phyloP scores from a whole-genome alignment of 1,140 invertebrate genomes.

The Maniola jurtina region DNA sequence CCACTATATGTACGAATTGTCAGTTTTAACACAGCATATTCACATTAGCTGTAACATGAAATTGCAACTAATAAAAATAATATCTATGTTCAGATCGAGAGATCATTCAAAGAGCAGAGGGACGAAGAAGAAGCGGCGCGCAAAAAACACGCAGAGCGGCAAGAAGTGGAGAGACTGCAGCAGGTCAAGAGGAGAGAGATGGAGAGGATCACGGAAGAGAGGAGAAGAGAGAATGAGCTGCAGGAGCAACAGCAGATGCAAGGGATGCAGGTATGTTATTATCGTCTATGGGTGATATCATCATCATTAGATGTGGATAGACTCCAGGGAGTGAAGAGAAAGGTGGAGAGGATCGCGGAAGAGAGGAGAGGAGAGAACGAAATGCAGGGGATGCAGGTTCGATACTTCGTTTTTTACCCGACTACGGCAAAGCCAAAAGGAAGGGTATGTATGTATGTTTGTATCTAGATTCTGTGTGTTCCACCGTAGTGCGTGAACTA shows the following conservation, averaged over 20 bases:
- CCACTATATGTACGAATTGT: too few species aligned
- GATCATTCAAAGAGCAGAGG: conserved; percentile 64
- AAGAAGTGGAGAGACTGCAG: conserved; percentile 63
- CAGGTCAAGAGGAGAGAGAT: conserved; percentile 58
- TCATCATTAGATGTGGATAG: conserved; percentile 65
- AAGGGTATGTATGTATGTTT: too few species aligned
- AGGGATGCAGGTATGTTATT: conserved; percentile 4
- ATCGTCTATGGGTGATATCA: too few species aligned
- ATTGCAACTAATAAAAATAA: too few species aligned
- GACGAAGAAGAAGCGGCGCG: conserved; percentile 62
- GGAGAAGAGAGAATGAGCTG: conserved; percentile 54
- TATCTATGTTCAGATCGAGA: conserved; percentile 73
- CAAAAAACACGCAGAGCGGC: conserved; percentile 50
- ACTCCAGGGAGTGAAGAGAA: conserved; percentile 50
- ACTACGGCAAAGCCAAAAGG: too few species aligned
- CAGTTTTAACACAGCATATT: too few species aligned
- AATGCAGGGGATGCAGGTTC: conserved; percentile 15
- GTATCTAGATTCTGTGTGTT: too few species aligned
- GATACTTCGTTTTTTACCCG: neutral
- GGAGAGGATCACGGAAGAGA: conserved; percentile 67
- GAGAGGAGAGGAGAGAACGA: conserved; percentile 58
- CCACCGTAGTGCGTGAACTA: too few species aligned
- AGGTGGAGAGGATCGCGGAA: conserved; percentile 69
- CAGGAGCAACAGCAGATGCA: conserved; percentile 30
- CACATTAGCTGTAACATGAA: too few species aligned